Percentiles rank a stretch among this genome's conserved stretches.
Evolutionary conservation across 2,113 vertebrate species (phyloP).

Genomic region (Carlito syrichta): DNA sequence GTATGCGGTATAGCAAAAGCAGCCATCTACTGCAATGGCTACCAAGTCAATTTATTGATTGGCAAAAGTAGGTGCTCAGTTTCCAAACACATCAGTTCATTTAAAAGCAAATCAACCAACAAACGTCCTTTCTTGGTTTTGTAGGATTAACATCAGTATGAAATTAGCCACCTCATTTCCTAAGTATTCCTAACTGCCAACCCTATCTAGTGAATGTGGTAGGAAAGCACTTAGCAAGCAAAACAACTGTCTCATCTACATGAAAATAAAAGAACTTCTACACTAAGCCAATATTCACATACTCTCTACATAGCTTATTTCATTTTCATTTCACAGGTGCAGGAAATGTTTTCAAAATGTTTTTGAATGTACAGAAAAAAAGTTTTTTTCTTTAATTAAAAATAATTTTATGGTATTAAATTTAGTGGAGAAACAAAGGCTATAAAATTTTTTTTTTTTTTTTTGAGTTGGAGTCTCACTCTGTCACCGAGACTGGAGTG

Average conservation of each 20-base stretch:
- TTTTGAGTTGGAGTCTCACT: too few relatives aligned
- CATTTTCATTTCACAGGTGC: background rate
- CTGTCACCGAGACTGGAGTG: too few relatives aligned
- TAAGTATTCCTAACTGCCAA: background rate
- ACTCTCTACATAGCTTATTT: background rate
- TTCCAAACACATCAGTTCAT: background rate
- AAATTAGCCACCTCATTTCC: background rate
- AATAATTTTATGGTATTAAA: background rate
- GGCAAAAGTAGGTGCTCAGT: too few relatives aligned
- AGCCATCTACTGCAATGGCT: background rate
- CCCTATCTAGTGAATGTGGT: background rate
- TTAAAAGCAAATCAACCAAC: background rate
- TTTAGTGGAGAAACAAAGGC: background rate
- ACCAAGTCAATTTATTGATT: background rate
- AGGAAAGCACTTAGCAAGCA: background rate
- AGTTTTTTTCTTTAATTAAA: background rate
- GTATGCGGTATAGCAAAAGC: background rate
- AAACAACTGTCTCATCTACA: background rate
- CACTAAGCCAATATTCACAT: background rate
- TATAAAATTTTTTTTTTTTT: background rate
- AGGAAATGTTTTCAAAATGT: background rate
- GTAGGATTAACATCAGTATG: background rate
- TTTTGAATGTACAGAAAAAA: background rate
- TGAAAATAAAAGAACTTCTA: background rate
- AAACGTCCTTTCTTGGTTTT: background rate